phyloP scores from a whole-genome alignment of 2,797 vertebrate species.

The Malurus splendens region DNA sequence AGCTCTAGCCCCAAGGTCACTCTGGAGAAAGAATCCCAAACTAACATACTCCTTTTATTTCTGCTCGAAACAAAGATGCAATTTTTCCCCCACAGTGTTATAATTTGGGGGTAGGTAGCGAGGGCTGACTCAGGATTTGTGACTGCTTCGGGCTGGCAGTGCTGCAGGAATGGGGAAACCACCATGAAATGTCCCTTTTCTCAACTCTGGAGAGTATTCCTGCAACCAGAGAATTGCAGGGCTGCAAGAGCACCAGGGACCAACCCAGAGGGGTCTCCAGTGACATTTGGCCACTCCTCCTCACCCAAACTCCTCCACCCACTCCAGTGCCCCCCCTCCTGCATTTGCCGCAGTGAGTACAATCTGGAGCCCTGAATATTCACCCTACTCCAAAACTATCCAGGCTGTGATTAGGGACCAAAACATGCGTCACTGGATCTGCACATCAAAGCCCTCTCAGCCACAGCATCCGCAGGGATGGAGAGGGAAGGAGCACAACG shows the following conservation, averaged over 20 bases:
- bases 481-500: neutral
- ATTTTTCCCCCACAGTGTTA: neutral
- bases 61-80: neutral
- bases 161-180: neutral
- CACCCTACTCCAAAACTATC: neutral
- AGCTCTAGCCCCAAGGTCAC: neutral
- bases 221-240: neutral
- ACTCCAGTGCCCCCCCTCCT: neutral
- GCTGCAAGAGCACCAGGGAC: neutral
- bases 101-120: neutral
- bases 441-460: conserved; percentile 35
- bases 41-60: neutral
- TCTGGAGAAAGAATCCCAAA: neutral
- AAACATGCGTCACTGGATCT: neutral
- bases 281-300: neutral
- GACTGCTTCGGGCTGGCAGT: neutral
- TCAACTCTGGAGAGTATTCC: neutral
- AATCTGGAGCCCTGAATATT: neutral
- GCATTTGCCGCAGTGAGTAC: neutral
- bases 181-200: neutral
- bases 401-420: neutral
- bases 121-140: neutral
- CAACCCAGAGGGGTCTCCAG: neutral
- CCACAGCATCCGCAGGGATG: neutral
- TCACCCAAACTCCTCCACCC: neutral